Base-by-base conservation (phyloP, 2,113 vertebrate species). In the Sphyrna mokarran region DNA sequence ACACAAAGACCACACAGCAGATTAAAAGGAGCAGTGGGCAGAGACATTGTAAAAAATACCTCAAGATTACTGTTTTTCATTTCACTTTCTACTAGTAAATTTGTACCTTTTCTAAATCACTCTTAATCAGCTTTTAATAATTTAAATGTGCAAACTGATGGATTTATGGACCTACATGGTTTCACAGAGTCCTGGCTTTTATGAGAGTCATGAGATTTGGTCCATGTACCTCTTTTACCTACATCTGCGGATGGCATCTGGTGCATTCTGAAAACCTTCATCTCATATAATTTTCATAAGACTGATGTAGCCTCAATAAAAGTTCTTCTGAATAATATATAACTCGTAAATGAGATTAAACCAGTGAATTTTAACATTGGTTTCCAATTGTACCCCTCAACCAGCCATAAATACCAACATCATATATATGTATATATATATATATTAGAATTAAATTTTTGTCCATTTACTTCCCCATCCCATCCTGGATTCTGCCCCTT, bases 201-300 rank as follows among this genome's bases (percentile, higher is more conserved):
- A 13, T n/a, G 26, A 61, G 54, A 61, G n/a, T 37, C 61, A 93
- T 93, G n/a, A 66, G 87, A 6, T 63, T 63, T 63, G 29, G 87
- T 61, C 58, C 14, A 91, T 91, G 87, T 91, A n/a, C 58, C 14
- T 63, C 87, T 18, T 90, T 58, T 58, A 61, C 54, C 6, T 6
- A 63, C 87, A 63, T 14, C 80, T 37, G 29, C 16, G 63, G 61
- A 68, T 22, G n/a, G 89, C 33, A 93, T 37, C 29, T 93, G 89
- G 63, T 93, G n/a, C 63, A 33, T 61, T 93, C 89, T 37, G n/a
- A 66, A 93, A 68, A 68, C n/a, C n/a, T 89, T 58, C 54, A 23
- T 93, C 87, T 91, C 61, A 66, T 91, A 63, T 61, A 13, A 90
- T 37, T 66, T 93, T n/a, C 54, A 61, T 91, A 93, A 66, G 63